Percentiles rank a stretch among this genome's conserved stretches.
Evolutionary conservation across 2,797 vertebrate genomes (phyloP).

Genomic region (Gymnothorax javanicus): DNA sequence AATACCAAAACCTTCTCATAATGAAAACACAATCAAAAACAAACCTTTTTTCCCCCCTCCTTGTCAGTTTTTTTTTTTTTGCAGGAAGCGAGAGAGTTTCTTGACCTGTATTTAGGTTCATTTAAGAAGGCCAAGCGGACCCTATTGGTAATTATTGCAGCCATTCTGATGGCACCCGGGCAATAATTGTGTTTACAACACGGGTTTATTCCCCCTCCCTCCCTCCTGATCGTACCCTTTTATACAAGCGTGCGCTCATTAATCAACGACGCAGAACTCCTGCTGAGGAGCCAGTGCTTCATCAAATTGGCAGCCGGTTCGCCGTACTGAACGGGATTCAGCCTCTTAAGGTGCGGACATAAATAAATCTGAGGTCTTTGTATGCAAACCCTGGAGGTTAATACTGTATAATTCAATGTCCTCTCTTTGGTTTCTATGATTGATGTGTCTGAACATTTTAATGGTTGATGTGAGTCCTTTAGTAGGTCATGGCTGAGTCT

Average conservation of each 20-base stretch:
- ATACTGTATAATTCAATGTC: slow-evolving; percentile 94
- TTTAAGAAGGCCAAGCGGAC: slow-evolving; percentile 33
- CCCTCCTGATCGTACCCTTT: slow-evolving; percentile 64
- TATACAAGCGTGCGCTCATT: slow-evolving; percentile 71
- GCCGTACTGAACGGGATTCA: slow-evolving; percentile 75
- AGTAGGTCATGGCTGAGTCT: slow-evolving; percentile 62
- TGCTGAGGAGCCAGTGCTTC: slow-evolving; percentile 80
- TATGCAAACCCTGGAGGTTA: slow-evolving; percentile 95
- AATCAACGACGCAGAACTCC: slow-evolving; percentile 76
- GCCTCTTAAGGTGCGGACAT: slow-evolving; percentile 73
- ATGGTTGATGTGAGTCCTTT: slow-evolving; percentile 69
- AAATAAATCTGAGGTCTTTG: slow-evolving; percentile 81
- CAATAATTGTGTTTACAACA: slow-evolving; percentile 56
- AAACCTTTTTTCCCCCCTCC: slow-evolving; percentile 34
- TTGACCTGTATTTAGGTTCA: neutral
- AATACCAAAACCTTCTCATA: neutral
- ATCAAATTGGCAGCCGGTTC: slow-evolving; percentile 80
- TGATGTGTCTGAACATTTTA: slow-evolving; percentile 33
- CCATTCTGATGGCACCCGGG: slow-evolving; percentile 42
- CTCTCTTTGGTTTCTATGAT: slow-evolving; percentile 90
- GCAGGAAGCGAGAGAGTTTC: neutral
- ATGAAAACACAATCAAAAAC: slow-evolving; percentile 48
- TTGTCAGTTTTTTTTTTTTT: slow-evolving; percentile 15
- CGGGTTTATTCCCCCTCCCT: neutral
- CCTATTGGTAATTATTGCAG: slow-evolving; percentile 50